These are phyloP conservation scores for Drymonia ruficornis DNA, from an alignment of 2,888 invertebrate species.

Conservation along the genomic window DNA sequence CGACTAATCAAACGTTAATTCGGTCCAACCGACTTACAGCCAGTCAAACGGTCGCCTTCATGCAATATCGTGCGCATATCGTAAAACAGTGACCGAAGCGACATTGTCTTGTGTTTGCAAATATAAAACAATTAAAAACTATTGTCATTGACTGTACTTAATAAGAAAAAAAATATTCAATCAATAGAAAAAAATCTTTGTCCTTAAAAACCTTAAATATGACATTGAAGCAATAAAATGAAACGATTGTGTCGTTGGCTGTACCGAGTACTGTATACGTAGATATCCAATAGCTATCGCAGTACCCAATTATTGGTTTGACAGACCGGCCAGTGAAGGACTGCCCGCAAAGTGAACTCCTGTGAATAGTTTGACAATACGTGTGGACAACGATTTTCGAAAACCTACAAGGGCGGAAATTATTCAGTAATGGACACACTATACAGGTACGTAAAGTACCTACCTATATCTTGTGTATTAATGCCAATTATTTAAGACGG, in stretches of 20 bases:
- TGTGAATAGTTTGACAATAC: background rate
- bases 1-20: no score
- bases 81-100: no score
- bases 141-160: background rate
- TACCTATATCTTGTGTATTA: background rate
- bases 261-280: background rate
- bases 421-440: background rate
- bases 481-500: no score
- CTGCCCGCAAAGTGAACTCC: background rate
- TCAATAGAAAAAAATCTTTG: background rate
- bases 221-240: background rate
- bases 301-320: background rate
- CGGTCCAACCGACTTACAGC: no score
- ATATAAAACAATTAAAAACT: background rate
- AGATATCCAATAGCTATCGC: no score
- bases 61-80: no score
- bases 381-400: constrained; percentile 1
- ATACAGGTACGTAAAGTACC: background rate
- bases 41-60: no score
- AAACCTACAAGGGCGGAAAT: background rate
- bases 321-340: constrained; percentile 1
- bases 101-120: no score
- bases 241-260: background rate
- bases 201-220: background rate
- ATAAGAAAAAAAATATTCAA: background rate